phyloP scores from a whole-genome alignment of 2,113 vertebrate species.

The Manacus vitellinus region DNA sequence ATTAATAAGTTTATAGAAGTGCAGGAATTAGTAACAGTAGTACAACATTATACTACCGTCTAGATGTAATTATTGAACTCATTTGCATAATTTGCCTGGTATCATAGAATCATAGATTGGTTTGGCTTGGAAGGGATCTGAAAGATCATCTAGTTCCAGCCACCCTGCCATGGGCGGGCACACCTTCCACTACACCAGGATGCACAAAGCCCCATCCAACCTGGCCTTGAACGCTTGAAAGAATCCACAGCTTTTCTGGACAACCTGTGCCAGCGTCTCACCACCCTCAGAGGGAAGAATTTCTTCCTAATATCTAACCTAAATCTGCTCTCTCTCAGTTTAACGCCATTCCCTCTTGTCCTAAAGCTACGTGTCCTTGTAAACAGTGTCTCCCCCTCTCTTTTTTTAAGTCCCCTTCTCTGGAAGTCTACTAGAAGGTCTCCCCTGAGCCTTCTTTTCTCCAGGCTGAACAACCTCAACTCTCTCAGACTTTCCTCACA shows the following conservation, averaged over 20 bases:
- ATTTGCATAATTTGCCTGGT: neutral
- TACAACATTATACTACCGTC: neutral
- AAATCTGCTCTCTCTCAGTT: neutral
- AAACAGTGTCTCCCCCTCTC: neutral
- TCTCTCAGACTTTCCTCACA: neutral
- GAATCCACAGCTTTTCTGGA: neutral
- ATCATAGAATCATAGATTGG: neutral
- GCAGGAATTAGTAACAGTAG: neutral
- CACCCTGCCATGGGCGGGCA: neutral
- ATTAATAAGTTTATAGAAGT: neutral
- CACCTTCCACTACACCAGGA: rapidly evolving
- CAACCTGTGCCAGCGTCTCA: neutral
- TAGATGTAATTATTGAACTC: neutral
- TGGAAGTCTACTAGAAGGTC: neutral
- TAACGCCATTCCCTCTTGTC: neutral
- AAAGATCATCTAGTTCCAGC: neutral
- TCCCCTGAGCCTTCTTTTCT: neutral
- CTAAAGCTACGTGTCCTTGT: neutral
- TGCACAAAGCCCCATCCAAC: neutral
- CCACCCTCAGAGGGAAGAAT: neutral
- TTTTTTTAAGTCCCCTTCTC: neutral
- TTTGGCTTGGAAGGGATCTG: neutral
- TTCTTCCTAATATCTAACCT: neutral
- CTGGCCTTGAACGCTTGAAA: neutral
- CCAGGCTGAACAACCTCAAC: neutral